Evolutionary conservation across 2,797 vertebrate genomes (phyloP), one percentile per base, ranked within the genome.

Genomic region (Coregonus sp.): DNA sequence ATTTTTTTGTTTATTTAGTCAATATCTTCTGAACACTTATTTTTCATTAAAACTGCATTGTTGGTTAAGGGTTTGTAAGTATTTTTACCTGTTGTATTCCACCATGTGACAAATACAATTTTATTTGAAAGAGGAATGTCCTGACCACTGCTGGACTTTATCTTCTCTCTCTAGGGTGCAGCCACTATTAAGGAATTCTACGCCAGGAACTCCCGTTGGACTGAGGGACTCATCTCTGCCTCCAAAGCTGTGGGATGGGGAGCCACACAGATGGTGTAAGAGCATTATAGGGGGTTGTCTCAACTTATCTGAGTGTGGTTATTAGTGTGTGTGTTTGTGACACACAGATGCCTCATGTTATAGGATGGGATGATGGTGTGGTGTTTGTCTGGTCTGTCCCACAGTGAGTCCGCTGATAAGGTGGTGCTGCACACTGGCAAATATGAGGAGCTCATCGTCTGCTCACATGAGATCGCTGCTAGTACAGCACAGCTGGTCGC

Each of bases 221-320:
- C 97, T 0, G 97, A 99, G 89, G 98, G 98, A 56, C 96, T 99
- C 79, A 99, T 99, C 87, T 99, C 98, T 0, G 98, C 98, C 16
- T 96, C 98, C 79, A 99, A 99, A 88, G 98, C 98, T 0, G 98
- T 99, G 72, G 98, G 98, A 89, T 99, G 98, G 98, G 98, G 97
- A 76, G 98, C 98, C 73, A 97, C 98, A 0, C 96, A 99, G 92
- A 96, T 99, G 78, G 97, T 99, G 98, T 99, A 96, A 89, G 97
- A 97, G 82, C 40, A 54, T 29, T 4, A 70, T 29, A 50, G 11
- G 4, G n/a, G 18, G n/a, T 29, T 14, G 20, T 15, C 18, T 71
- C n/a, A 11, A n/a, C 40, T 31, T 3, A 5, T 70, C 1, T 9
- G 7, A 50, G 40, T 47, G 47, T 20, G 37, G 40, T 47, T 12